phyloP scores from a whole-genome alignment of 2,797 vertebrate genomes.

The Poliocrania exsul region DNA sequence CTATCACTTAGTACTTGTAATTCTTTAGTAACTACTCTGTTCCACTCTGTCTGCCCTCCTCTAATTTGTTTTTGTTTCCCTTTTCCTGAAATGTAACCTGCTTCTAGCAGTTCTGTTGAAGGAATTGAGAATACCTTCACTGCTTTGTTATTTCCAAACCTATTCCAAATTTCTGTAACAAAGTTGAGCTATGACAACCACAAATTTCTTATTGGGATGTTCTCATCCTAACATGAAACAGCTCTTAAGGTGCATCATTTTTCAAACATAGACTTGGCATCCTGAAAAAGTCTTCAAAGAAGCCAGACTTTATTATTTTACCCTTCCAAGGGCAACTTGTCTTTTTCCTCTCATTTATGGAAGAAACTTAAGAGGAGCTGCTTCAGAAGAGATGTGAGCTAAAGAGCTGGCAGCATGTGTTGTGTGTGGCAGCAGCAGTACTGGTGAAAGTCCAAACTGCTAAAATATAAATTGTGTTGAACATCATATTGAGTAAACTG shows the following conservation, averaged over 20 bases:
- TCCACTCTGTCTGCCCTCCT: background rate
- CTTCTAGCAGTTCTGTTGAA: background rate
- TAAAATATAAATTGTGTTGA: background rate
- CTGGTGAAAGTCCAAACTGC: background rate
- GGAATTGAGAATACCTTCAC: background rate
- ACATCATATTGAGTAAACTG: background rate
- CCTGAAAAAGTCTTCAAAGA: background rate
- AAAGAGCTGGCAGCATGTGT: background rate
- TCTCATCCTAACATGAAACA: background rate
- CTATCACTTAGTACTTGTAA: background rate
- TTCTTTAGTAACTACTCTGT: background rate
- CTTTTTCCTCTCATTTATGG: background rate
- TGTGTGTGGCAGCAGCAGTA: background rate
- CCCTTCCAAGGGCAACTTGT: background rate
- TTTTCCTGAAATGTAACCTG: background rate
- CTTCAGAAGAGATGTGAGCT: background rate
- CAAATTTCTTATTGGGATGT: background rate
- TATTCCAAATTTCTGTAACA: background rate
- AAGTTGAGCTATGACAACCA: background rate
- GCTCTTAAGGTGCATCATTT: background rate
- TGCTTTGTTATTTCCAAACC: background rate
- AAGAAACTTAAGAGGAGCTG: background rate
- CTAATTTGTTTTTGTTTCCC: background rate
- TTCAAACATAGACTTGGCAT: background rate
- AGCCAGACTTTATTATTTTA: background rate